A percentile compares a stretch with the other conserved stretches of the same genome.
Conservation (phyloP, 2,113 vertebrate species). For the Takifugu flavidus region DNA sequence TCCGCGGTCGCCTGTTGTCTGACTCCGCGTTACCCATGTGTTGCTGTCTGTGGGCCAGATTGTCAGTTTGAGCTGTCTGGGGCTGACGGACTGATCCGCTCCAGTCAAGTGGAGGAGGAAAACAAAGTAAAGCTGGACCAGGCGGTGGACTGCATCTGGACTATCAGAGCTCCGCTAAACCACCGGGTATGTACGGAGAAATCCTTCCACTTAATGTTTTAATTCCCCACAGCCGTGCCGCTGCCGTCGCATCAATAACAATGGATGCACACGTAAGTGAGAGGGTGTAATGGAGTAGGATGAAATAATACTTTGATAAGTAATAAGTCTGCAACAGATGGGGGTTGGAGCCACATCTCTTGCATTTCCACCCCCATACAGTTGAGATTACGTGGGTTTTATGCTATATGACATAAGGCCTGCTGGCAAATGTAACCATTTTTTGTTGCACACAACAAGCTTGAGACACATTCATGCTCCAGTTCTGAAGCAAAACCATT, state of each 20-base stretch:
- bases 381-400: conserved; percentile 1
- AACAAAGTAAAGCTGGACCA: conserved; percentile 88
- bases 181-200: conserved; percentile 75
- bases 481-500: not conserved
- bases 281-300: conserved; percentile 6
- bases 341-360: conserved; percentile 5
- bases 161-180: conserved; percentile 87
- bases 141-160: conserved; percentile 96
- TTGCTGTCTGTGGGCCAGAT: conserved; percentile 68
- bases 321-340: conserved; percentile 9
- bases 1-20: not conserved
- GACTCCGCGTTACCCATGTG: not conserved
- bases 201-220: not conserved
- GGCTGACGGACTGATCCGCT: conserved; percentile 87
- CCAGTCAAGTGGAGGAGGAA: conserved; percentile 93
- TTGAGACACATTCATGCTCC: no score
- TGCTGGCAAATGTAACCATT: not conserved
- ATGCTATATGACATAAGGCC: not conserved
- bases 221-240: not conserved
- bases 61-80: conserved; percentile 93
- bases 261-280: not conserved
- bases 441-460: not conserved
- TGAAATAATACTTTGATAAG: conserved; percentile 4
- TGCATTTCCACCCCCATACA: not conserved
- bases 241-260: not conserved